Evolutionary conservation across 1,140 invertebrate genomes (phyloP), one percentile per base, ranked within the genome.

Genomic region (Drosophila neocordata): DNA sequence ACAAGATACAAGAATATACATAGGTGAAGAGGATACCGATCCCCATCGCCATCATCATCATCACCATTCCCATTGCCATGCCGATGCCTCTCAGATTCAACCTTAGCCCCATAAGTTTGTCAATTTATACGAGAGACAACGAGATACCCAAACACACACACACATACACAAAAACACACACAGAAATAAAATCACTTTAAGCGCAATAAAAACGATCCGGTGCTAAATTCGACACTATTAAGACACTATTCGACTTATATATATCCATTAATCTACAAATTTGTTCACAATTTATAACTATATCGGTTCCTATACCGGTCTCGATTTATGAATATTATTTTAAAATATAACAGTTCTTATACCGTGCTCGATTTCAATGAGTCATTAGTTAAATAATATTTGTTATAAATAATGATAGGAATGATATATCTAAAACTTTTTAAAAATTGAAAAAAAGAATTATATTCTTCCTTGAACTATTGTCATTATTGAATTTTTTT

Each of bases 161-260:
- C 22, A 56, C 27, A 52, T 7, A 48, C 0, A 12, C 18, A 63
- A 1, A 24, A 1, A 24, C 1, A 7, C 27, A 1, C 27, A 31
- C 48, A 61, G 59, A 57, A 61, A 83, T 61, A 67, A 79, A 87
- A 87, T 87, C 83, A 83, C 83, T 83, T 87, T 88, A 87, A 87
- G 79, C 83, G 75, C 79, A 88, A 87, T 87, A 87, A 87, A 87
- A 87, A 20, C 15, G 41, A 48, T 48, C 41, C 15, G 41, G 41
- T 48, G 41, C 18, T 48, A 48, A 48, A 18, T 18, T 48, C 15
- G 41, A 48, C 15, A 48, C 41, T 48, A 15, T 2, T 9, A 48
- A 48, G 8, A 11, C 41, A 48, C 2, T 48, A 48, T 48, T 8
- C 41, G 41, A 48, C 41, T 48, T 48, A 11, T 2, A 4, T 9